Evolutionary conservation across 2,797 vertebrate genomes (phyloP).

Genomic region (Pelochelys cantorii): DNA sequence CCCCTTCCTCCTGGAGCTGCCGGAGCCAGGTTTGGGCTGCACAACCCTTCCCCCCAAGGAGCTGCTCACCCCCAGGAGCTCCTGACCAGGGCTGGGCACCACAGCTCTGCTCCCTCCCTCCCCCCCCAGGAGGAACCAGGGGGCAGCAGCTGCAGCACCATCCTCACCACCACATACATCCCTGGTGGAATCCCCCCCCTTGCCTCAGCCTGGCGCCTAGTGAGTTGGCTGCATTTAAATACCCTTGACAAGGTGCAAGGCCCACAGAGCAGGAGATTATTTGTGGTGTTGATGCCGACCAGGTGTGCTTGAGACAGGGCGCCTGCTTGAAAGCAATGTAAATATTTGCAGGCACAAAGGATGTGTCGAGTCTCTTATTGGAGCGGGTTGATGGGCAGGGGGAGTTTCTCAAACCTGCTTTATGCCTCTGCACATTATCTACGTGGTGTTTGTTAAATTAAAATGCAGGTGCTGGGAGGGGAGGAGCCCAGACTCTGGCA

Average conservation of each 20-base stretch:
- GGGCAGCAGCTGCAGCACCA: too few species aligned
- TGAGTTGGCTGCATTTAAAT: conserved; percentile 51
- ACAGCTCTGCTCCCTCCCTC: too few species aligned
- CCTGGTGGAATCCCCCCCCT: too few species aligned
- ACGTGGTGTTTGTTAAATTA: neutral
- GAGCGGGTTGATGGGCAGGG: neutral
- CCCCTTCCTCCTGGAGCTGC: too few species aligned
- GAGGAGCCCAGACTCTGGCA: neutral
- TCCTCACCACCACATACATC: too few species aligned
- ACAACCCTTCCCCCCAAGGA: too few species aligned
- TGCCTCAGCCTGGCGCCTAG: accelerated
- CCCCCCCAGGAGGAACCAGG: too few species aligned
- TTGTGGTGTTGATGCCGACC: conserved; percentile 65
- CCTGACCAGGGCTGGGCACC: too few species aligned
- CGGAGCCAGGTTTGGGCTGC: too few species aligned
- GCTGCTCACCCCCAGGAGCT: too few species aligned
- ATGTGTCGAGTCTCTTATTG: conserved; percentile 3
- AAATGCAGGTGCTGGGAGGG: neutral
- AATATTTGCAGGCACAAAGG: conserved; percentile 52
- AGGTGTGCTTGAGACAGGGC: conserved; percentile 53
- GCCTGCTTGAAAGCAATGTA: conserved; percentile 5
- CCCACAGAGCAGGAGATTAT: conserved; percentile 64
- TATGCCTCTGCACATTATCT: neutral
- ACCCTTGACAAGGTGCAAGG: conserved; percentile 31
- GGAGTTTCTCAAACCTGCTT: accelerated